These are phyloP conservation scores for Nyctibius bracteatus DNA, from an alignment of 2,113 vertebrate species.

Conservation along the genomic window DNA sequence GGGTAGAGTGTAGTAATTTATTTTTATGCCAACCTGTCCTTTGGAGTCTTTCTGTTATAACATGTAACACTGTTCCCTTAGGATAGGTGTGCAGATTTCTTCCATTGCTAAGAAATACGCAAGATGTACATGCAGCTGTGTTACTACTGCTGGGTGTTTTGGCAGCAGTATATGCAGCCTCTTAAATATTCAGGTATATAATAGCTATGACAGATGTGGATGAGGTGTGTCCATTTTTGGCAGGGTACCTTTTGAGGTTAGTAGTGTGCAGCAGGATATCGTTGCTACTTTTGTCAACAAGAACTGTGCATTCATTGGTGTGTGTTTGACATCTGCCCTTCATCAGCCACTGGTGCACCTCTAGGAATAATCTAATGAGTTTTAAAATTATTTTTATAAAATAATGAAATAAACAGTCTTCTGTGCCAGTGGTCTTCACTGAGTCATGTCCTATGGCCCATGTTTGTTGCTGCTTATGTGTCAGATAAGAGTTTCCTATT, in stretches of 20 bases:
- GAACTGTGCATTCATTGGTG: neutral
- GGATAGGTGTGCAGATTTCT: neutral
- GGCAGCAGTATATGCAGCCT: neutral
- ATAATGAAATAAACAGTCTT: neutral
- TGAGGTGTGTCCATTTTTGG: neutral
- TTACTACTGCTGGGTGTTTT: neutral
- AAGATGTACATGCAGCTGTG: neutral
- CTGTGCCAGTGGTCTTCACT: neutral
- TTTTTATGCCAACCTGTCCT: neutral
- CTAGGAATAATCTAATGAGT: neutral
- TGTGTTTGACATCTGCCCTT: neutral
- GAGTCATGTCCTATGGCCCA: no score
- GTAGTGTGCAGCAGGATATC: neutral
- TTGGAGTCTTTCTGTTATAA: neutral
- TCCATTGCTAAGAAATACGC: neutral
- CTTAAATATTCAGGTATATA: neutral
- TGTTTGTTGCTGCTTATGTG: neutral
- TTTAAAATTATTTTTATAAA: neutral
- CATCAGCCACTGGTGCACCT: neutral
- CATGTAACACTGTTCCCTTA: neutral
- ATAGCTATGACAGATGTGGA: neutral
- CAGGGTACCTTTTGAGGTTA: neutral
- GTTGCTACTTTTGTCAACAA: neutral
- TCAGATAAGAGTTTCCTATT: neutral
- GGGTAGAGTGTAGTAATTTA: neutral